A percentile compares a stretch with the other conserved stretches of the same genome.
phyloP scores from a whole-genome alignment of 2,113 vertebrate genomes.

The Atrichornis clamosus region DNA sequence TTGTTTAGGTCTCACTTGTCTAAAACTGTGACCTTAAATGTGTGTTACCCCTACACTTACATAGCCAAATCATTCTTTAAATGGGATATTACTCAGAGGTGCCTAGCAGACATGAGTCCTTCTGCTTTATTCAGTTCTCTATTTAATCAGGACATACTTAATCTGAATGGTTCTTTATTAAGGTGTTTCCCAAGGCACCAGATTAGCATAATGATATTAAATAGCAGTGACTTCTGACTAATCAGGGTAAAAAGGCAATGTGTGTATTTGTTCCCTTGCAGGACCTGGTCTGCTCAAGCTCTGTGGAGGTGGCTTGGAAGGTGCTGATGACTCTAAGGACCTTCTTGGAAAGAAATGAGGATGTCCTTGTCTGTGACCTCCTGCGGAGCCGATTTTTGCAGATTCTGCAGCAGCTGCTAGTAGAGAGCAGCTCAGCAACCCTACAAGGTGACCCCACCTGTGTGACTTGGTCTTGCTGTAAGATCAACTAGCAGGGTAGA shows the following conservation, averaged over 20 bases:
- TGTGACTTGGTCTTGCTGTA: background rate
- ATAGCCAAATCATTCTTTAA: background rate
- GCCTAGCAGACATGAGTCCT: background rate
- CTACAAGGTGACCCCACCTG: constrained; percentile 60
- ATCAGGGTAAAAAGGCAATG: background rate
- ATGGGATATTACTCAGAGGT: background rate
- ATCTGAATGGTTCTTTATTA: background rate
- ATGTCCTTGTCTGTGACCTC: constrained; percentile 70
- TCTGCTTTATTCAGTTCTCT: background rate
- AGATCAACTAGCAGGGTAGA: background rate
- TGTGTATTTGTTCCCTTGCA: constrained; percentile 45
- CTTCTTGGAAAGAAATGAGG: constrained; percentile 70
- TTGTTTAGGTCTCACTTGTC: background rate
- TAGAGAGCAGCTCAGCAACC: constrained; percentile 64
- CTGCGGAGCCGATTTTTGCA: constrained; percentile 82
- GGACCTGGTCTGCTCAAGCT: constrained; percentile 81
- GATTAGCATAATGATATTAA: background rate
- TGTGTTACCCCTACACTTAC: background rate
- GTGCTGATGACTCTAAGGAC: constrained; percentile 74
- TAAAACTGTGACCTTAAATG: background rate
- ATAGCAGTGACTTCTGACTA: background rate
- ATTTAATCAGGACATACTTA: background rate
- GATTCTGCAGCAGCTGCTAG: constrained; percentile 79
- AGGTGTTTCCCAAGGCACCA: background rate
- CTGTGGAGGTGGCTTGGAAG: constrained; percentile 72